Conservation (phyloP, 2,888 invertebrate genomes). For the Carterocephalus palaemon region DNA sequence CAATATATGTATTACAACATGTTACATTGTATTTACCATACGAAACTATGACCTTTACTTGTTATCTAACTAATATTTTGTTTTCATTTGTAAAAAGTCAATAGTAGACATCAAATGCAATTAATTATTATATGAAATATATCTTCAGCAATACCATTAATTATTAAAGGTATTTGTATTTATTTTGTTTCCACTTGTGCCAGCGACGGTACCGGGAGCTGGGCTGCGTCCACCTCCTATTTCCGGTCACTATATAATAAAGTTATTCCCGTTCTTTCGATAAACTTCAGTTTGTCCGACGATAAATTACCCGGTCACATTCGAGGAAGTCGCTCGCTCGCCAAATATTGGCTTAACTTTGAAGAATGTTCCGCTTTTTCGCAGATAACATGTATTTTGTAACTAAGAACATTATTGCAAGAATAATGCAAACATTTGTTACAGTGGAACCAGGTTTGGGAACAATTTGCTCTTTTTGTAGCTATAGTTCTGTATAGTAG, state of each 20-base stretch:
- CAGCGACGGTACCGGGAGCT: slow-evolving; percentile 39
- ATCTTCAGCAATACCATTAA: background rate
- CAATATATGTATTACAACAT: too few species aligned
- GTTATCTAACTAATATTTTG: too few species aligned
- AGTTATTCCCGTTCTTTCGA: slow-evolving; percentile 78
- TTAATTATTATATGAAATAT: too few species aligned
- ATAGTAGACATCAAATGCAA: too few species aligned
- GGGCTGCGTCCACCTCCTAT: slow-evolving; percentile 47
- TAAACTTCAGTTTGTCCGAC: slow-evolving; percentile 76
- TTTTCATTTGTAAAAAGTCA: too few species aligned
- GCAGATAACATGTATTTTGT: slow-evolving; percentile 49
- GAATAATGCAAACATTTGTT: slow-evolving; percentile 27
- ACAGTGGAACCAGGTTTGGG: slow-evolving; percentile 8
- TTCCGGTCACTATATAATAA: slow-evolving; percentile 79
- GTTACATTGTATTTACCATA: too few species aligned
- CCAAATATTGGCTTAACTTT: slow-evolving; percentile 78
- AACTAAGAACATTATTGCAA: slow-evolving; percentile 41
- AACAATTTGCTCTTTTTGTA: background rate
- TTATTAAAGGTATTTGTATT: background rate
- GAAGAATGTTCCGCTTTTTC: slow-evolving; percentile 65
- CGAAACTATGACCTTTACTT: too few species aligned
- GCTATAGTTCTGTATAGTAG: too few species aligned
- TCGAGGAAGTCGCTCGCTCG: slow-evolving; percentile 56
- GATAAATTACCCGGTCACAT: slow-evolving; percentile 74
- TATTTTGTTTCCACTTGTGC: slow-evolving; percentile 36